These are phyloP conservation scores for Elachura formosa DNA, from an alignment of 2,113 vertebrate genomes.

Conservation along the genomic window DNA sequence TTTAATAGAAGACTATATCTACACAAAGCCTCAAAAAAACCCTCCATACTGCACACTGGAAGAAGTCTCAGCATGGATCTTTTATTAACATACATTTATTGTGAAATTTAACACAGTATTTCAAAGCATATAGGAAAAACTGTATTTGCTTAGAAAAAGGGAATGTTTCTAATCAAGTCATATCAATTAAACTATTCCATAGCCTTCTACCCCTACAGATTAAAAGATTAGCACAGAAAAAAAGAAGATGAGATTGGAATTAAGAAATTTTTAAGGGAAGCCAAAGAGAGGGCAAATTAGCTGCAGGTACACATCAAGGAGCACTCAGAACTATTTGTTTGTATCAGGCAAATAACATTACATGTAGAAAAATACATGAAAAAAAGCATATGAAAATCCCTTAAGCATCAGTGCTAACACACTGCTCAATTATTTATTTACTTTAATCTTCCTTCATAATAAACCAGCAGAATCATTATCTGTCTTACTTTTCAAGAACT, in stretches of 20 bases:
- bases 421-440: not conserved
- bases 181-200: not conserved
- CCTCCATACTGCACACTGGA: not conserved
- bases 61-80: not conserved
- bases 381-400: not conserved
- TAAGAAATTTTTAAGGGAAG: not conserved
- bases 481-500: not conserved
- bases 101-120: not conserved
- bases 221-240: not conserved
- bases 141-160: not conserved
- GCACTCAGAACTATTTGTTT: not conserved
- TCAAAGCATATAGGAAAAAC: not conserved
- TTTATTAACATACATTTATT: not conserved
- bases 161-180: accelerated
- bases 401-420: not conserved
- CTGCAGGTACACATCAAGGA: not conserved
- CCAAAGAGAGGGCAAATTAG: not conserved
- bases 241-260: accelerated
- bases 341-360: not conserved
- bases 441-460: not conserved
- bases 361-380: not conserved
- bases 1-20: not conserved
- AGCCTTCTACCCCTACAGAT: not conserved
- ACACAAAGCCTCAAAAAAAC: not conserved
- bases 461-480: not conserved